Evolutionary conservation across 2,113 vertebrate species (phyloP).

Genomic region (Tinamus guttatus): DNA sequence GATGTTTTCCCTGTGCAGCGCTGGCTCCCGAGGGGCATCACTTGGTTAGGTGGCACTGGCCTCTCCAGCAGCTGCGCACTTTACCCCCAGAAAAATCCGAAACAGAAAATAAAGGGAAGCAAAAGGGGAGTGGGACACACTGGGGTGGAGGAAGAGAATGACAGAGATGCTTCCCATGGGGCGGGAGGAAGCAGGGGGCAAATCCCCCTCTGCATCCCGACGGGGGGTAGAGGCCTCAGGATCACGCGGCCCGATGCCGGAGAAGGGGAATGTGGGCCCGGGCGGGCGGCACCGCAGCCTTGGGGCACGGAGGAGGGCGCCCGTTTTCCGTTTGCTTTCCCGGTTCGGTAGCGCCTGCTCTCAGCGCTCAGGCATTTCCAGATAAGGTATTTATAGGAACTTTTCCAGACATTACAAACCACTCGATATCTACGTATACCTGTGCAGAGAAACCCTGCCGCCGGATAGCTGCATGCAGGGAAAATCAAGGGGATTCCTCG

Average conservation of each 20-base stretch:
- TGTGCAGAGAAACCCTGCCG: background rate
- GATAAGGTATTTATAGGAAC: background rate
- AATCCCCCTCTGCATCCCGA: too few relatives aligned
- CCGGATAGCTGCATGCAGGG: background rate
- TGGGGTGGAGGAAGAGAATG: background rate
- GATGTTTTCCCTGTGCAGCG: too few relatives aligned
- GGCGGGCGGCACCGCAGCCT: too few relatives aligned
- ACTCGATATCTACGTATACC: background rate
- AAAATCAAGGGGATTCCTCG: background rate
- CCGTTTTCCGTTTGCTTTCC: background rate
- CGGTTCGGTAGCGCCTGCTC: background rate
- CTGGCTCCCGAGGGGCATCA: background rate
- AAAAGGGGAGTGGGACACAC: background rate
- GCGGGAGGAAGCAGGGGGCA: too few relatives aligned
- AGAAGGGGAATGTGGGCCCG: too few relatives aligned
- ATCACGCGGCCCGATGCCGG: too few relatives aligned
- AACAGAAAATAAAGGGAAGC: background rate
- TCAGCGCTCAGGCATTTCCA: background rate
- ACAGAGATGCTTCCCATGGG: background rate
- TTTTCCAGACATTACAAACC: background rate
- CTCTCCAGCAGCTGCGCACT: background rate
- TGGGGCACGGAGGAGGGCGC: too few relatives aligned
- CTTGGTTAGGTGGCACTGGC: accelerated
- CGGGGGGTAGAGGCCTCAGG: too few relatives aligned
- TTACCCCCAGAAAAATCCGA: background rate